A percentile compares a stretch with the other conserved stretches of the same genome.
Evolutionary conservation across 2,113 vertebrate genomes (phyloP).

Genomic region (Gobius niger): DNA sequence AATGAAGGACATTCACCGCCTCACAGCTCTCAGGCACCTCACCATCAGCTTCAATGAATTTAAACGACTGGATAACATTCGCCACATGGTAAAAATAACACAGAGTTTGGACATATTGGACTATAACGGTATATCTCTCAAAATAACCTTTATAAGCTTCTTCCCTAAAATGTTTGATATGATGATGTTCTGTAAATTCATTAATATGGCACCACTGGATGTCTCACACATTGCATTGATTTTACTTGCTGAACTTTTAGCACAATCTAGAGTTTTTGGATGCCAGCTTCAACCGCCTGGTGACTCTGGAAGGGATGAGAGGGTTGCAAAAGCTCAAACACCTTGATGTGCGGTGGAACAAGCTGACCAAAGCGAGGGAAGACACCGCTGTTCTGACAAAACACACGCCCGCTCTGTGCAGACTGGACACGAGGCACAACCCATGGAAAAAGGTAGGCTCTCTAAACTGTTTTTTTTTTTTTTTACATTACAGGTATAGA

Average conservation of each 20-base stretch:
- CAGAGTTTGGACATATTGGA: not conserved
- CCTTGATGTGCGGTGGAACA: conserved; percentile 84
- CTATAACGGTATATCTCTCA: not conserved
- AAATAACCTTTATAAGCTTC: not conserved
- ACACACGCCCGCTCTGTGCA: conserved; percentile 70
- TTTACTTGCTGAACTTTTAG: conserved; percentile 58
- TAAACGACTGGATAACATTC: conserved; percentile 80
- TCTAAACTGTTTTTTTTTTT: not conserved
- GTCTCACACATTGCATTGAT: no score
- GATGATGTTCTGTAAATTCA: not conserved
- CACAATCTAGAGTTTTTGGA: conserved; percentile 81
- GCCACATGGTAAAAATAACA: conserved; percentile 76
- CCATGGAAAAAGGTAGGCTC: conserved; percentile 75
- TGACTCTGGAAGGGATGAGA: conserved; percentile 77
- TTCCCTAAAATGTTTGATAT: not conserved
- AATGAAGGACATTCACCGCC: conserved; percentile 77
- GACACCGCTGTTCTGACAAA: conserved; percentile 76
- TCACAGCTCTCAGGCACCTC: conserved; percentile 76
- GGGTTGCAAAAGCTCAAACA: conserved; percentile 75
- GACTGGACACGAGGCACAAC: conserved; percentile 78
- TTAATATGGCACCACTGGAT: not conserved
- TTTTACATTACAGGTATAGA: no score
- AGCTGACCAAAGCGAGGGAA: conserved; percentile 75
- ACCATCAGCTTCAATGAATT: conserved; percentile 83
- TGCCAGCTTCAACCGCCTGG: conserved; percentile 79